These are phyloP conservation scores for Micropterix aruncella DNA, from an alignment of 2,888 invertebrate genomes.

Conservation along the genomic window DNA sequence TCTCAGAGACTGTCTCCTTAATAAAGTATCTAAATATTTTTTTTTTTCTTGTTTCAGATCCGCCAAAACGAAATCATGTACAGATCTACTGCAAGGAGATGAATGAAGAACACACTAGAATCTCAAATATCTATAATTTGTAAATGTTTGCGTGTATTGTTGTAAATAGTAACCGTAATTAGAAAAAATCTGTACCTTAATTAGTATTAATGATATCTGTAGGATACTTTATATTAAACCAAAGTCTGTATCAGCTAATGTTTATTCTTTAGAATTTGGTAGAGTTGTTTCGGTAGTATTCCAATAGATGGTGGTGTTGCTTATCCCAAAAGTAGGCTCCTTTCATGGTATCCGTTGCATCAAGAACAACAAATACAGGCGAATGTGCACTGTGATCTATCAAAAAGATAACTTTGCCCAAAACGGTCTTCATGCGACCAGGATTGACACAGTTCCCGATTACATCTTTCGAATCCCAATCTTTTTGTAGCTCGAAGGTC, in stretches of 20 bases:
- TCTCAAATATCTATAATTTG: neutral
- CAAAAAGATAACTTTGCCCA: no score
- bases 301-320: no score
- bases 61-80: conserved; percentile 59
- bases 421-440: no score
- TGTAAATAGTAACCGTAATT: no score
- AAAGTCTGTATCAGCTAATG: neutral
- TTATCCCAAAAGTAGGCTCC: no score
- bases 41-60: conserved; percentile 36
- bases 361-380: no score
- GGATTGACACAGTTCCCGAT: no score
- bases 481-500: neutral
- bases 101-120: conserved; percentile 32
- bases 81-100: conserved; percentile 50
- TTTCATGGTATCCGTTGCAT: no score
- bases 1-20: neutral
- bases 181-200: neutral
- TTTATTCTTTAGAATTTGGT: no score
- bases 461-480: neutral
- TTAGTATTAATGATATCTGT: neutral
- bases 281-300: no score
- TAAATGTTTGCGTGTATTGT: no score
- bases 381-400: no score
- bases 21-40: conserved; percentile 3
- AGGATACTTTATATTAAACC: neutral